These are phyloP conservation scores for Amphibalanus amphitrite DNA, from an alignment of 1,140 invertebrate species.

Conservation along the genomic window DNA sequence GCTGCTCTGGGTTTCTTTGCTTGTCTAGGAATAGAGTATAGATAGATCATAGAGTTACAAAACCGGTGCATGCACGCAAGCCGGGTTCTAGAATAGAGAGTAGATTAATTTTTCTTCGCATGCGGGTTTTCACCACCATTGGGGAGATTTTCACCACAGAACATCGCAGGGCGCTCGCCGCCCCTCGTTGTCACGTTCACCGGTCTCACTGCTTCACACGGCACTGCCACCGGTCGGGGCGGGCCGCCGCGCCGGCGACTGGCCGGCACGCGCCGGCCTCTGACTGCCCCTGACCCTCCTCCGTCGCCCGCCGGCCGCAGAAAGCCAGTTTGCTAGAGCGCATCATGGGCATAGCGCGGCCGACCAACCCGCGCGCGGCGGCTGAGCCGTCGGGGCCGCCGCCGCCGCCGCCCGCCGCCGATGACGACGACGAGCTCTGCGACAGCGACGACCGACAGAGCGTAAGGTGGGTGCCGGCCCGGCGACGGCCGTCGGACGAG, in stretches of 20 bases:
- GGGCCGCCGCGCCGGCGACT: neutral
- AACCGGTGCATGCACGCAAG: neutral
- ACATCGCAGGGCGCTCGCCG: neutral
- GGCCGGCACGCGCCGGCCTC: neutral
- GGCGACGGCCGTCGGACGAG: neutral
- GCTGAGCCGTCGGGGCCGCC: constrained; percentile 10
- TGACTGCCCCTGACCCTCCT: neutral
- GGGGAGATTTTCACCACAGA: neutral
- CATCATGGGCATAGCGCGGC: constrained; percentile 21
- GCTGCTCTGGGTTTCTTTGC: neutral
- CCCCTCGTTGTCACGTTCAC: neutral
- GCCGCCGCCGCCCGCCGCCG: neutral
- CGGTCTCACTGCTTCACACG: neutral
- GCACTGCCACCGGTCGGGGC: neutral
- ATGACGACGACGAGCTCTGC: neutral
- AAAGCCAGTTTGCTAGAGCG: constrained; percentile 21
- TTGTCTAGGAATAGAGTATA: neutral
- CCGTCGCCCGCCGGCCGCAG: constrained; percentile 12
- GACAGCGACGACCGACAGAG: neutral
- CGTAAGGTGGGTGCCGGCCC: neutral
- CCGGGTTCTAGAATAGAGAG: neutral
- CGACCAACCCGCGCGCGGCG: constrained; percentile 12
- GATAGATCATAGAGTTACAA: neutral
- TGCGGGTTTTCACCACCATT: neutral
- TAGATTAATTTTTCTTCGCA: neutral